These are phyloP conservation scores for Himalopsyche tibetana DNA, from an alignment of 2,888 invertebrate genomes.

Conservation along the genomic window DNA sequence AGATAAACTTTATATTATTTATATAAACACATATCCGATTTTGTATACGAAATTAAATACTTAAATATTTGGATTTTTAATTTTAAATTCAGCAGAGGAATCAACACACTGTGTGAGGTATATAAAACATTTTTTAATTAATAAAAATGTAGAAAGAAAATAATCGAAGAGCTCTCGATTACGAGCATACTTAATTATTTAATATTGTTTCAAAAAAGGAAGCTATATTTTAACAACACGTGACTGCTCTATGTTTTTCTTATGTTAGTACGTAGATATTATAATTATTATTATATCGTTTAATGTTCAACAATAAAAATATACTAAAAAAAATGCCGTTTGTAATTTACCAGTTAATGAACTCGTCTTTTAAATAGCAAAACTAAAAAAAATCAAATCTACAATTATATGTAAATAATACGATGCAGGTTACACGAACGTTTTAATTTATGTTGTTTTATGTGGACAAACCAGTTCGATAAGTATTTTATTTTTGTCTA, in stretches of 20 bases:
- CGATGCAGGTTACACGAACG: slow-evolving; percentile 48
- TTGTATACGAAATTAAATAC: too few relatives aligned
- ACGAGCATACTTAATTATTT: too few relatives aligned
- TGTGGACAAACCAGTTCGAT: slow-evolving; percentile 37
- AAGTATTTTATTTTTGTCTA: slow-evolving; percentile 24
- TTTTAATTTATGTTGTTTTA: slow-evolving; percentile 16
- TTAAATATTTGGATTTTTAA: too few relatives aligned
- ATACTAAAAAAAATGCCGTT: slow-evolving; percentile 17
- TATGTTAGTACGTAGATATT: not conserved
- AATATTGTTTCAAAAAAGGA: too few relatives aligned
- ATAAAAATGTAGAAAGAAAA: too few relatives aligned
- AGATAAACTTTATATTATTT: too few relatives aligned
- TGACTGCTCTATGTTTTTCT: not conserved
- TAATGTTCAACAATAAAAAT: not conserved
- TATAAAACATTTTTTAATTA: too few relatives aligned
- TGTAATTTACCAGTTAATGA: slow-evolving; percentile 47
- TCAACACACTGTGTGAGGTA: too few relatives aligned
- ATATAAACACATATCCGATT: too few relatives aligned
- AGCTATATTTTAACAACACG: too few relatives aligned
- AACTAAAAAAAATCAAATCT: slow-evolving; percentile 43
- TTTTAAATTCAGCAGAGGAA: too few relatives aligned
- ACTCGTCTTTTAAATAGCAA: slow-evolving; percentile 30
- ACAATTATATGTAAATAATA: slow-evolving; percentile 43
- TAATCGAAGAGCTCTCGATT: too few relatives aligned
- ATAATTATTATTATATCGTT: not conserved